Conservation (phyloP, 92 coral and sea anemone species). For the Plumapathes pennacea region DNA sequence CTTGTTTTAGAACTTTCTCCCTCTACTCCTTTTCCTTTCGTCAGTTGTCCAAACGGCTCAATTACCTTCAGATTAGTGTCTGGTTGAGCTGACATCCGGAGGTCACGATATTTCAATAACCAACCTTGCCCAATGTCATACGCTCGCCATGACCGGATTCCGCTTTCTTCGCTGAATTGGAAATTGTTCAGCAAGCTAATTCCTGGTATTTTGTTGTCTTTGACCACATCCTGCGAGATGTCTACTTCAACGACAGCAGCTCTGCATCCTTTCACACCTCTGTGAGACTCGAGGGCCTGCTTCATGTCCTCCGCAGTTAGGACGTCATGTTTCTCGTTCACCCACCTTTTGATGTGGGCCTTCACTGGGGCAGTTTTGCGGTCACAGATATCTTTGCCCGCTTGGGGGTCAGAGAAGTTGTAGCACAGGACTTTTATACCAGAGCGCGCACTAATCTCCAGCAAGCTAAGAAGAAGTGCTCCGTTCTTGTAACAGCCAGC, state of each 20-base stretch:
- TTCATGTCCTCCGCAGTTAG: slow-evolving; percentile 36
- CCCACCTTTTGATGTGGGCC: slow-evolving; percentile 35
- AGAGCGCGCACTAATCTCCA: too few species aligned
- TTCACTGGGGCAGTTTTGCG: slow-evolving; percentile 40
- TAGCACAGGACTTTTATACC: too few species aligned
- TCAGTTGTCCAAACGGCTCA: slow-evolving; percentile 10
- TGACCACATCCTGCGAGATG: slow-evolving; percentile 5
- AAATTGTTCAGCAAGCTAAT: slow-evolving; percentile 21
- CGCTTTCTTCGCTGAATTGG: slow-evolving; percentile 5
- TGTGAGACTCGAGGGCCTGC: slow-evolving; percentile 28
- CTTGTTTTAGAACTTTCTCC: neutral
- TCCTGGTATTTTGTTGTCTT: slow-evolving; percentile 22
- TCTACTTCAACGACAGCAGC: slow-evolving; percentile 38
- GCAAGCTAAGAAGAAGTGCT: too few species aligned
- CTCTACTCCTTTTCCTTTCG: neutral
- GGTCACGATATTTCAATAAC: slow-evolving; percentile 8
- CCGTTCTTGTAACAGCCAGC: too few species aligned
- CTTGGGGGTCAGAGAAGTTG: slow-evolving; percentile 30
- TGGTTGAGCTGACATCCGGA: slow-evolving; percentile 1
- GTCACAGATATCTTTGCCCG: slow-evolving; percentile 43
- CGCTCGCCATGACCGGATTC: slow-evolving; percentile 28
- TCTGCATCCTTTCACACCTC: slow-evolving; percentile 44
- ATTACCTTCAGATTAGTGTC: slow-evolving; percentile 24
- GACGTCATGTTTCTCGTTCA: slow-evolving; percentile 43
- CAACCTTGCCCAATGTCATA: slow-evolving; percentile 16